Conservation (phyloP, 2,797 vertebrate species). For the Hapalemur alaotrensis region DNA sequence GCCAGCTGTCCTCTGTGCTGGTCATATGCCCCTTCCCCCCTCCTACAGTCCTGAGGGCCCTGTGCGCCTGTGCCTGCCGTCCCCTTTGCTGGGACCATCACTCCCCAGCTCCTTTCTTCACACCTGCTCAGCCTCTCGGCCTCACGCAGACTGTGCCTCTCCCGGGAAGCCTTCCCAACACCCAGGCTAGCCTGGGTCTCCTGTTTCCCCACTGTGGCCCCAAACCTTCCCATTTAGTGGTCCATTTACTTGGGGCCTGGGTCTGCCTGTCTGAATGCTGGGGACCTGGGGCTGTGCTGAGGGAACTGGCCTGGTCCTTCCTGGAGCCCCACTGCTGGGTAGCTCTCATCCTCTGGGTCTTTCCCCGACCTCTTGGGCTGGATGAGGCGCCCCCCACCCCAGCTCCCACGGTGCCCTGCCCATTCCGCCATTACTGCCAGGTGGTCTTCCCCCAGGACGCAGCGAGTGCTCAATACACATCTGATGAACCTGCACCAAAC, state of each 20-base stretch:
- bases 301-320: background rate
- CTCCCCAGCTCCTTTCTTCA: background rate
- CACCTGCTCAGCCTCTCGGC: background rate
- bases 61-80: background rate
- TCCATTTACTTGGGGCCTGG: background rate
- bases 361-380: background rate
- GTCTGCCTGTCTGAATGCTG: background rate
- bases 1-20: too few species aligned
- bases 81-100: background rate
- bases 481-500: constrained; percentile 76
- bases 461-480: rapidly evolving
- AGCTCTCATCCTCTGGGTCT: background rate
- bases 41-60: background rate
- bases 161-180: too few species aligned
- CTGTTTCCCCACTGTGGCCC: background rate
- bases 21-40: background rate
- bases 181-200: background rate
- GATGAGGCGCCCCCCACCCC: rapidly evolving
- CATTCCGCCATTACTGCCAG: rapidly evolving
- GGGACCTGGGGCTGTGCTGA: background rate
- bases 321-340: background rate
- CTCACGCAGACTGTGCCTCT: background rate
- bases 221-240: background rate
- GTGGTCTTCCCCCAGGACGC: background rate
- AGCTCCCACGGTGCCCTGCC: background rate